These are phyloP conservation scores for Aphodius sticticus DNA, from an alignment of 2,888 invertebrate species.

Conservation along the genomic window DNA sequence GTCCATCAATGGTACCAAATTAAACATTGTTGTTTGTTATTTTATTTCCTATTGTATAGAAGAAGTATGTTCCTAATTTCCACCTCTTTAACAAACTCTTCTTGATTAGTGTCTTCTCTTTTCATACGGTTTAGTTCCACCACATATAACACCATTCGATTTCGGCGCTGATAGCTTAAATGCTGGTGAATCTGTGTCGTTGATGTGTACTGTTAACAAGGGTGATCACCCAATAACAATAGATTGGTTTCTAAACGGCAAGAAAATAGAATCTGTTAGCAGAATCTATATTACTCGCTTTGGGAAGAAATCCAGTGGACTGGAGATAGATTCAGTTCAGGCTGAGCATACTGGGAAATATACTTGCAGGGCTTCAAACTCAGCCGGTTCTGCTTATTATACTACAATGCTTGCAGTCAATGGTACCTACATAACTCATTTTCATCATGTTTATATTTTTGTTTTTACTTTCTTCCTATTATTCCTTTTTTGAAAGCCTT, in stretches of 20 bases:
- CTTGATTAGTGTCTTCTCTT: conserved; percentile 17
- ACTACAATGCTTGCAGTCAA: conserved; percentile 70
- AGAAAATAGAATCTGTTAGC: conserved; percentile 66
- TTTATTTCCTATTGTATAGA: conserved; percentile 28
- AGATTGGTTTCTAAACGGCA: conserved; percentile 77
- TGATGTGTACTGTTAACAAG: conserved; percentile 74
- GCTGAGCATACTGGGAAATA: conserved; percentile 76
- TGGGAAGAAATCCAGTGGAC: conserved; percentile 63
- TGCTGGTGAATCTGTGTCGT: conserved; percentile 73
- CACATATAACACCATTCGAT: conserved; percentile 66
- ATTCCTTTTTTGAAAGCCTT: not conserved
- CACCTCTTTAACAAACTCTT: not conserved
- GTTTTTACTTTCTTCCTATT: conserved; percentile 17
- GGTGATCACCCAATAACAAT: conserved; percentile 78
- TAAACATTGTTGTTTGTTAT: conserved; percentile 25
- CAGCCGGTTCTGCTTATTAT: conserved; percentile 70
- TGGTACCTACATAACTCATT: conserved; percentile 38
- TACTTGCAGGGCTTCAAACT: conserved; percentile 73
- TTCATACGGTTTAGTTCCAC: conserved; percentile 54
- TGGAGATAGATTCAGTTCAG: conserved; percentile 68
- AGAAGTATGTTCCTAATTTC: not conserved
- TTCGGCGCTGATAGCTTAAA: conserved; percentile 66
- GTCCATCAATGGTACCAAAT: conserved; percentile 72
- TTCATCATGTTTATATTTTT: conserved; percentile 12
- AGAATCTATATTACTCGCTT: conserved; percentile 62